Conservation (phyloP, 1,140 invertebrate species). For the Camponotus pennsylvanicus region DNA sequence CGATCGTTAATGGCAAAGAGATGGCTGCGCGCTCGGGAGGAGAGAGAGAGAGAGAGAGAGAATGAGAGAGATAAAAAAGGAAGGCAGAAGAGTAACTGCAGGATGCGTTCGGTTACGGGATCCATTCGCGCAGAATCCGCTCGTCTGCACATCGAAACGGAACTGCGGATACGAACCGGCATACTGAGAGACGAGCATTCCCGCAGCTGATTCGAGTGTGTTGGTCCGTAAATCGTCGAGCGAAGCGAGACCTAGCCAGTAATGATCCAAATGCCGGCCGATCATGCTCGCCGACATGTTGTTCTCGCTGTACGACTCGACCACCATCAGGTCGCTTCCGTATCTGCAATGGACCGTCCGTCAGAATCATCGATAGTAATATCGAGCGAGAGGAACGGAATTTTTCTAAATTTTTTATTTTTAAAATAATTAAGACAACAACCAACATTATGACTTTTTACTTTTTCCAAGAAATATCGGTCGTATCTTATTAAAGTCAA, state of each 20-base stretch:
- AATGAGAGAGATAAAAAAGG: background rate
- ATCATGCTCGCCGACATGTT: conserved; percentile 95
- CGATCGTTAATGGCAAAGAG: conserved; percentile 55
- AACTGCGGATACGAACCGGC: conserved; percentile 87
- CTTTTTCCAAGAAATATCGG: background rate
- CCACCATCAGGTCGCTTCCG: conserved; percentile 95
- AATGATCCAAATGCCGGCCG: conserved; percentile 88
- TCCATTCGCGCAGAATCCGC: conserved; percentile 17
- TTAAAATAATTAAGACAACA: background rate
- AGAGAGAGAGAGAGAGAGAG: background rate
- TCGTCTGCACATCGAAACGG: background rate
- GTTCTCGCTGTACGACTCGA: conserved; percentile 96
- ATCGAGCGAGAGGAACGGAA: background rate
- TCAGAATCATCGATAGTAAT: background rate
- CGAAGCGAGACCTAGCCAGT: conserved; percentile 95
- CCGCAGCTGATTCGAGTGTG: conserved; percentile 96
- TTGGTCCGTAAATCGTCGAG: conserved; percentile 97
- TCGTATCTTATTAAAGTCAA: background rate
- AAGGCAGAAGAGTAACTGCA: background rate
- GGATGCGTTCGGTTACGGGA: conserved; percentile 10
- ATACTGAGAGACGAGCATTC: conserved; percentile 96
- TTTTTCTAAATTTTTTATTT: background rate
- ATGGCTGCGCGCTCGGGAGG: background rate
- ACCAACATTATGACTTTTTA: background rate
- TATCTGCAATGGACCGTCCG: conserved; percentile 88